Evolutionary conservation across 2,888 invertebrate genomes (phyloP), one percentile per base, ranked within the genome.

Genomic region (Cheiracanthium punctorium): DNA sequence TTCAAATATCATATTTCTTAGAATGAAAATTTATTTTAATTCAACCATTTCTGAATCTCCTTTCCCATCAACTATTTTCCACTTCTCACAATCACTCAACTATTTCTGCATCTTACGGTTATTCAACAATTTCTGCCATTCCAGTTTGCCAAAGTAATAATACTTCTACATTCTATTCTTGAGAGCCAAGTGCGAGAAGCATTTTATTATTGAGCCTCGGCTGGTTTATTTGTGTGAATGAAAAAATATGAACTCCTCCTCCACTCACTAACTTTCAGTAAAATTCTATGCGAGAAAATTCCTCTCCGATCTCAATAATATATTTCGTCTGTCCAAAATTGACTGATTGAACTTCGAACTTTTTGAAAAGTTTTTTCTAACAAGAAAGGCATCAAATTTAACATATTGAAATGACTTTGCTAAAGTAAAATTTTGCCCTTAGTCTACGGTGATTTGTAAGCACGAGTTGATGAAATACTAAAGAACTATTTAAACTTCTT

Each of bases 111-210:
- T 48, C 43, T 48, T 48, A 10, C 17, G 1, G 1, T 1, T 17
- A 48, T 48, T 48, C 43, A 48, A 48, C 43, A 48, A 48, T 48
- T 48, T 48, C 43, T 48, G 43, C 43, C 5, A 48, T 48, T 48
- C 43, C 17, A 48, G 43, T 48, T 48, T 48, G 43, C 43, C 43
- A 48, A 48, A 48, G 43, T 48, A 48, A 48, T 48, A 48, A 48
- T 48, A 48, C 43, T 48, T 48, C 14, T 12, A 17, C 43, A 14
- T 48, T 48, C 43, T 48, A 48, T 48, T 48, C 43, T 48, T 48
- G 14, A 48, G 17, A 2, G 5, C 43, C 7, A 2, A 48, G 43
- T 48, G 17, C 43, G 43, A 17, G 2, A 17, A 48, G 43, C 43
- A 48, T 48, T 48, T 48, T 48, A 48, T 48, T 48, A 48, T 48